A percentile compares a stretch with the other conserved stretches of the same genome.
These are phyloP conservation scores for Thalassoma bifasciatum DNA, from an alignment of 2,113 vertebrate species.

Conservation along the genomic window DNA sequence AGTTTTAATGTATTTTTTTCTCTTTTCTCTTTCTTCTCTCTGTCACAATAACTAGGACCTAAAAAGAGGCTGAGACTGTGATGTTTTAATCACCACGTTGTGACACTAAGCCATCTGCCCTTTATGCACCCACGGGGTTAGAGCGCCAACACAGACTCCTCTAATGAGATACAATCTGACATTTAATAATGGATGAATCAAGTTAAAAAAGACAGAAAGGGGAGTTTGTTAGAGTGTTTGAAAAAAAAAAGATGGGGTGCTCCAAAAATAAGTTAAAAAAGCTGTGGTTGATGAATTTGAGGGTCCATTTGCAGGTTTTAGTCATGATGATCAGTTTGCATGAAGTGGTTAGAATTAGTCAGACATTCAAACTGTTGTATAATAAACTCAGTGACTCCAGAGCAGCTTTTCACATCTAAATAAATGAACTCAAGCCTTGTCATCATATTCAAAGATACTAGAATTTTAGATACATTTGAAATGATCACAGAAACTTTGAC, in stretches of 20 bases:
- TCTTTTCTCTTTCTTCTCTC: not conserved
- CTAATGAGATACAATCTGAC: conserved; percentile 44
- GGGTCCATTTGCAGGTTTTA: not conserved
- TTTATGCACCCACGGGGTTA: conserved; percentile 25
- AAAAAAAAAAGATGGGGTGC: not conserved
- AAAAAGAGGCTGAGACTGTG: not conserved
- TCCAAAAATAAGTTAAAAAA: not conserved
- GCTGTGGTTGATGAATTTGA: not conserved
- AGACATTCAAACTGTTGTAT: not conserved
- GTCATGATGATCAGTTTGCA: not conserved
- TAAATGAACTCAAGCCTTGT: not conserved
- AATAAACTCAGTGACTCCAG: not conserved
- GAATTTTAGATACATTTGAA: too few relatives aligned
- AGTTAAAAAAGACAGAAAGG: not conserved
- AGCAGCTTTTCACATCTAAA: not conserved
- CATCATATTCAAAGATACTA: not conserved
- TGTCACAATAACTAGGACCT: not conserved
- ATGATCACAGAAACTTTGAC: not conserved
- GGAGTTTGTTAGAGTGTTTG: not conserved
- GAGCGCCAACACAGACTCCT: conserved; percentile 9
- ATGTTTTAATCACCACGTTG: conserved; percentile 34
- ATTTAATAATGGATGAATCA: conserved; percentile 44
- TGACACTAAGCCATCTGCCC: conserved; percentile 16
- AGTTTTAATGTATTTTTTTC: not conserved
- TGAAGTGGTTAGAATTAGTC: not conserved